Evolutionary conservation across 1,140 invertebrate species (phyloP).

Genomic region (Lucilia cuprina): DNA sequence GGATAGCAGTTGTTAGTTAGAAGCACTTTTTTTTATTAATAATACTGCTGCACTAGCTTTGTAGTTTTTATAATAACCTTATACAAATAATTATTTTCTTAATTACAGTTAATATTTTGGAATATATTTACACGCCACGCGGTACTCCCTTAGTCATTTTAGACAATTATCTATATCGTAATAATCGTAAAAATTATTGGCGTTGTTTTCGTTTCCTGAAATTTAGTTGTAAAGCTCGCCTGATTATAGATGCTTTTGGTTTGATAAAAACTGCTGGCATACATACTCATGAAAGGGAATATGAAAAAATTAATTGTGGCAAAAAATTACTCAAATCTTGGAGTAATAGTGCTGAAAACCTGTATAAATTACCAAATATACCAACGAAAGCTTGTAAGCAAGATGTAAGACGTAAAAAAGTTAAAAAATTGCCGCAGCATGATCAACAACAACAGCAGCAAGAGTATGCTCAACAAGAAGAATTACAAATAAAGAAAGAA

Average conservation of each 20-base stretch:
- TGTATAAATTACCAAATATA: background rate
- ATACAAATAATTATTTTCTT: background rate
- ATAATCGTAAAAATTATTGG: constrained; percentile 45
- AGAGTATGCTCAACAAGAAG: background rate
- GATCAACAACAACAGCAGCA: background rate
- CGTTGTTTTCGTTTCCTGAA: constrained; percentile 42
- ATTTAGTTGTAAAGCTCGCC: constrained; percentile 39
- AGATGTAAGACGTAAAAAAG: background rate
- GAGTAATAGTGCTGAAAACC: background rate
- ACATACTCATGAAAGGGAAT: constrained; percentile 42
- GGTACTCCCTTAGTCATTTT: constrained; percentile 41
- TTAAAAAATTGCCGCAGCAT: background rate
- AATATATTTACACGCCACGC: constrained; percentile 43
- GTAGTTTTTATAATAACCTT: background rate
- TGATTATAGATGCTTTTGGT: constrained; percentile 36
- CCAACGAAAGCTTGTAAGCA: background rate
- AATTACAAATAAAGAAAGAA: constrained; percentile 6
- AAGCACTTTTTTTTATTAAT: no score
- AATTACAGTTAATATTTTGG: constrained; percentile 29
- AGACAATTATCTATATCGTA: constrained; percentile 44
- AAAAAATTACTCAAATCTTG: constrained; percentile 1
- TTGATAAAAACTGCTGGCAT: constrained; percentile 21
- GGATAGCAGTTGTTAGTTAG: no score
- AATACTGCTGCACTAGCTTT: background rate
- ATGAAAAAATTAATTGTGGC: constrained; percentile 39